A percentile compares a stretch with the other conserved stretches of the same genome.
Conservation (phyloP, 2,113 vertebrate species). For the Aldabrachelys gigantea region DNA sequence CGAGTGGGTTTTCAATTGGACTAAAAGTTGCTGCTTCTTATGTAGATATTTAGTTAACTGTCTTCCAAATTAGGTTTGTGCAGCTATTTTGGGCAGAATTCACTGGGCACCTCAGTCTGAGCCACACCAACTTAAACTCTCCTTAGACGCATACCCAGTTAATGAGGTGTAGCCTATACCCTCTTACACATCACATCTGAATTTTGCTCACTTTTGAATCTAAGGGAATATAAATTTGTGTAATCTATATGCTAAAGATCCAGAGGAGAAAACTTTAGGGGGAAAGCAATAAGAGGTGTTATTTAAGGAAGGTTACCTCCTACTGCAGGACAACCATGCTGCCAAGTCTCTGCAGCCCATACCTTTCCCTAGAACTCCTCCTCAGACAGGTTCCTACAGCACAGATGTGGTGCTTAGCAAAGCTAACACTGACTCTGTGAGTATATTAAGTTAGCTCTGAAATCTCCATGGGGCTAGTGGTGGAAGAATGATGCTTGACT, state of each 20-base stretch:
- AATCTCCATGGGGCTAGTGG: neutral
- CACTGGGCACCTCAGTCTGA: conserved; percentile 60
- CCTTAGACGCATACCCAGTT: neutral
- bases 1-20: conserved; percentile 57
- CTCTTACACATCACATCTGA: neutral
- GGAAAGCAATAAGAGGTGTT: neutral
- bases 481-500: neutral
- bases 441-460: neutral
- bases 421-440: neutral
- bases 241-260: neutral
- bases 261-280: neutral
- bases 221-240: neutral
- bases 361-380: neutral
- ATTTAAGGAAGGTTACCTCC: neutral
- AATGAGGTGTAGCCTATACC: neutral
- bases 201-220: neutral
- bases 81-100: conserved; percentile 48
- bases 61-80: conserved; percentile 58
- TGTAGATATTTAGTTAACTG: conserved; percentile 49
- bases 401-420: fast-evolving
- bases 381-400: neutral
- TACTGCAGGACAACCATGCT: neutral
- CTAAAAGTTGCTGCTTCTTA: conserved; percentile 47
- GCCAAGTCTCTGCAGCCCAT: neutral
- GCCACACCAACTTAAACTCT: conserved; percentile 34